Base-by-base conservation (phyloP, 2,797 vertebrate genomes). In the Scolopax rusticola region DNA sequence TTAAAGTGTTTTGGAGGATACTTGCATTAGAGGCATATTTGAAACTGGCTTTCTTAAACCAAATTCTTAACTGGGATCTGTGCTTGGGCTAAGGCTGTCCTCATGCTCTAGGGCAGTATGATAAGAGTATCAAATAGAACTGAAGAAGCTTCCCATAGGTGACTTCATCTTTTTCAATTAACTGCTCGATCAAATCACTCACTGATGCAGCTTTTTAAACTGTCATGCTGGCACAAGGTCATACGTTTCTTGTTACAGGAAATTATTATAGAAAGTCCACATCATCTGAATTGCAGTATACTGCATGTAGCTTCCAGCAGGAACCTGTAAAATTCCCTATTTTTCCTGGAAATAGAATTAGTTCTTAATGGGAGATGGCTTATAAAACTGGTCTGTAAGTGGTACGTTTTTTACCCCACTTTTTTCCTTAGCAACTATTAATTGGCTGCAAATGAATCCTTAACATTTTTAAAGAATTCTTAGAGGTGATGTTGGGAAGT, bases 331-430 rank as follows among this genome's bases (percentile, higher is more conserved):
- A 60, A 51, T 48, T 84, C 47, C 18, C 14, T 73, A 0, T 65
- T 84, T 74, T 96, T 95, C 70, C 87, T 89, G 71, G 63, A 92
- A 87, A 74, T 61, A 41, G 83, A 64, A 70, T 63, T 75, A 51
- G 30, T 51, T 87, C 43, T 79, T 91, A 77, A 67, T 32, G 60
- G 69, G 47, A 76, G 59, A 8, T 36, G 28, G 40, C 43, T 88
- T 93, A 19, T 1, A 79, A 73, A 92, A 57, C 21, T 41, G 67
- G 19, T 84, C 73, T 82, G 18, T 48, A 59, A 76, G 25, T 21
- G 33, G 27, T 87, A 47, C 9, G 1, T 88, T 81, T 73, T 88
- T 23, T 78, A 25, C 23, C 15, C 36, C 5, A 2, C 30, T 30
- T 78, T 71, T 78, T 75, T 27, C 36, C 28, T 68, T 82, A 48